phyloP scores from a whole-genome alignment of 2,797 vertebrate genomes.

The Sitta carolinensis region DNA sequence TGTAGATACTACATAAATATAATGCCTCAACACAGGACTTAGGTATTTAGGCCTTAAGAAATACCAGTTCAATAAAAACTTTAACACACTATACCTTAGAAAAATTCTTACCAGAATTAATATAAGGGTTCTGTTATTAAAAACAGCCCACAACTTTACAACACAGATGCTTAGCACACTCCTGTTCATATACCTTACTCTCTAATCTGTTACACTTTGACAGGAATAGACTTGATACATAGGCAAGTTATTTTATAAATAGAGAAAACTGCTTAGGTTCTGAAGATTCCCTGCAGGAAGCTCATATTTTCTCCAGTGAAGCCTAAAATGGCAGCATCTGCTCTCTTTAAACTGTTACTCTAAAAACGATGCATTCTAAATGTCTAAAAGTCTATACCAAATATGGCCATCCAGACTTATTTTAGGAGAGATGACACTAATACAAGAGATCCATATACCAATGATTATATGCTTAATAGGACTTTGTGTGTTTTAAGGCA shows the following conservation, averaged over 20 bases:
- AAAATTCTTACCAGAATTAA: not conserved
- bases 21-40: not conserved
- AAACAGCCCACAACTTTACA: not conserved
- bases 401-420: not conserved
- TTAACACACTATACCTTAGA: not conserved
- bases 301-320: not conserved
- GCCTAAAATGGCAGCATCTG: not conserved
- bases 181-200: not conserved
- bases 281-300: not conserved
- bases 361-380: not conserved
- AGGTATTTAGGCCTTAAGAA: not conserved
- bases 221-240: not conserved
- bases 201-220: not conserved
- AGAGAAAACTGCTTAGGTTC: not conserved
- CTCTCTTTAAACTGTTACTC: not conserved
- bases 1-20: not conserved
- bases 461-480: not conserved
- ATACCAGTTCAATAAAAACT: not conserved
- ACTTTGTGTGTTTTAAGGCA: not conserved
- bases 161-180: not conserved
- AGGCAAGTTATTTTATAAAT: not conserved
- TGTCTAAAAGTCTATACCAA: not conserved
- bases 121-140: not conserved
- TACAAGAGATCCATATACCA: not conserved
- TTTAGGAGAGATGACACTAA: not conserved